These are phyloP conservation scores for Lepidocyrtoides sp. DNA, from an alignment of 2,888 invertebrate species.

Conservation along the genomic window DNA sequence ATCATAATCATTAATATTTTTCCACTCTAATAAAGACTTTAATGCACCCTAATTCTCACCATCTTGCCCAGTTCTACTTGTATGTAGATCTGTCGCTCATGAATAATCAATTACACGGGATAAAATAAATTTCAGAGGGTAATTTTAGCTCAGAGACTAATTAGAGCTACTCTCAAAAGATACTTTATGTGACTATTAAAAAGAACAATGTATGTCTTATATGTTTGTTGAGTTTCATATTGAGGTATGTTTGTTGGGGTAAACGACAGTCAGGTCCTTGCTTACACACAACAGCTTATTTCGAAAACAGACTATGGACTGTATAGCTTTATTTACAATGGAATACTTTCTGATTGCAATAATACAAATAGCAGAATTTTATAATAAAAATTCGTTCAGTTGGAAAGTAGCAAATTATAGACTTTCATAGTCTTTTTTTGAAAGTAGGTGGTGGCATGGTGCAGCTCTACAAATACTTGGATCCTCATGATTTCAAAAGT, in stretches of 20 bases:
- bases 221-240: no score
- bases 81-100: slow-evolving; percentile 29
- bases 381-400: neutral
- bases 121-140: slow-evolving; percentile 31
- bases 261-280: neutral
- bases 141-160: neutral
- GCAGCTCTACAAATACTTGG: neutral
- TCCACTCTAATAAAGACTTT: neutral
- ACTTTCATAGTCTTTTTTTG: slow-evolving; percentile 50
- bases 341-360: neutral
- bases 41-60: neutral
- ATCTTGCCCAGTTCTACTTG: neutral
- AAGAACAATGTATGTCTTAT: neutral
- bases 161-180: slow-evolving; percentile 6
- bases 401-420: slow-evolving; percentile 14
- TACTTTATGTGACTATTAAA: neutral
- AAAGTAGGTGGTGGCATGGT: neutral
- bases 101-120: slow-evolving; percentile 60
- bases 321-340: no score
- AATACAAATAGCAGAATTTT: neutral
- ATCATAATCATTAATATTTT: no score
- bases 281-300: neutral
- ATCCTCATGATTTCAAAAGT: neutral
- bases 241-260: no score
- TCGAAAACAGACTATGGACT: no score